Percentiles rank a stretch among this genome's conserved stretches.
Evolutionary conservation across 64 coral and sea anemone genomes (phyloP).

Genomic region (Platygyra sinensis): DNA sequence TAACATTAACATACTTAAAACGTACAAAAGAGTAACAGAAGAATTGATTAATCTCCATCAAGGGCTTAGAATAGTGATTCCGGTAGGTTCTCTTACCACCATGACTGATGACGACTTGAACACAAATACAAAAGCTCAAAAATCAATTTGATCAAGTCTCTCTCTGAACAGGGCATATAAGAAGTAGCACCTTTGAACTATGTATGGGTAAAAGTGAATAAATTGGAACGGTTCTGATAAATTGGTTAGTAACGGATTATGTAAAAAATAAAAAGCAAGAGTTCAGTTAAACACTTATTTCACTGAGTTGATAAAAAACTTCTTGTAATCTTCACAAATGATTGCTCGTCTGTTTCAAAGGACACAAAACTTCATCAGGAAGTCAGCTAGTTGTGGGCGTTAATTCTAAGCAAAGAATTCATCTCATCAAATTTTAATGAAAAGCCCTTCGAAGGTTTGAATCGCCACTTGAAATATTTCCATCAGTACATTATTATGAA

Average conservation of each 20-base stretch:
- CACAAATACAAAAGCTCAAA: neutral
- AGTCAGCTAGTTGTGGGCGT: neutral
- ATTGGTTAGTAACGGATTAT: too few species aligned
- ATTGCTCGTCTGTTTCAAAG: neutral
- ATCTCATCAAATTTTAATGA: neutral
- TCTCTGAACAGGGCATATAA: neutral
- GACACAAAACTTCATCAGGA: neutral
- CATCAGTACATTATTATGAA: neutral
- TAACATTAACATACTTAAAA: neutral
- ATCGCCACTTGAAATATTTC: neutral
- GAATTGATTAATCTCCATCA: conserved; percentile 45
- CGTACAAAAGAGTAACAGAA: conserved; percentile 21
- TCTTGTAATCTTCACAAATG: too few species aligned
- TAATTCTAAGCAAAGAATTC: neutral
- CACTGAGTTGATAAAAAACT: too few species aligned
- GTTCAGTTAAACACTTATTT: too few species aligned
- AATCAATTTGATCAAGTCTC: neutral
- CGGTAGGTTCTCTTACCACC: neutral
- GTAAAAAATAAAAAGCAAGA: too few species aligned
- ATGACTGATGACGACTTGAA: neutral
- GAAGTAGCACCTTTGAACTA: too few species aligned
- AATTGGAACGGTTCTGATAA: too few species aligned
- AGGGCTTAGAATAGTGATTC: conserved; percentile 13
- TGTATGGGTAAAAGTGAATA: too few species aligned
- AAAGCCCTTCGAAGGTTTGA: neutral